These are phyloP conservation scores for Butastur rufipennis DNA, from an alignment of 2,113 vertebrate genomes.

Conservation along the genomic window DNA sequence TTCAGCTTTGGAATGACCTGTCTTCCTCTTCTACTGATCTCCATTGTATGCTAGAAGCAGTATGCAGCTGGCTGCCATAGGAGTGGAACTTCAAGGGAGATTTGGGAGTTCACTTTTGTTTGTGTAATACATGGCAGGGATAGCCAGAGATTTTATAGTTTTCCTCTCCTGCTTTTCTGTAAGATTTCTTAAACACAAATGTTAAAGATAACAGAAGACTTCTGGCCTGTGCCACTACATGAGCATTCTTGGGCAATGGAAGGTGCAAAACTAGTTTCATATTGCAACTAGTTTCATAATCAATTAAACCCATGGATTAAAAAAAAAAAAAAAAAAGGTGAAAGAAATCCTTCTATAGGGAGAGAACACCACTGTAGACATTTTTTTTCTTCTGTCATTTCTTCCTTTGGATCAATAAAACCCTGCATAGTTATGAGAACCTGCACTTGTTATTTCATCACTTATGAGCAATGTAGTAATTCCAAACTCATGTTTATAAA, in stretches of 20 bases:
- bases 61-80: background rate
- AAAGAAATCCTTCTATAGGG: background rate
- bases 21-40: background rate
- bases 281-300: too few species aligned
- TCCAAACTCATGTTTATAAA: background rate
- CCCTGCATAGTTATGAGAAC: background rate
- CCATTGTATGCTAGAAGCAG: background rate
- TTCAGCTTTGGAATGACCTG: background rate
- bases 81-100: background rate
- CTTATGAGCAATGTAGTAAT: background rate
- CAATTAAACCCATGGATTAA: background rate
- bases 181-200: background rate
- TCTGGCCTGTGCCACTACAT: background rate
- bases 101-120: background rate
- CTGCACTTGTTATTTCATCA: slow-evolving; percentile 3
- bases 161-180: background rate
- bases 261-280: background rate
- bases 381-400: background rate
- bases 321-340: background rate
- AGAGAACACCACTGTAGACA: background rate
- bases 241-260: fast-evolving
- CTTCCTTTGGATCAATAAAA: background rate
- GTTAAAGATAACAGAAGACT: background rate
- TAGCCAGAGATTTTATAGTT: background rate
- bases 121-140: background rate